phyloP scores from a whole-genome alignment of 2,797 vertebrate genomes.

The Onychomys arenicola region DNA sequence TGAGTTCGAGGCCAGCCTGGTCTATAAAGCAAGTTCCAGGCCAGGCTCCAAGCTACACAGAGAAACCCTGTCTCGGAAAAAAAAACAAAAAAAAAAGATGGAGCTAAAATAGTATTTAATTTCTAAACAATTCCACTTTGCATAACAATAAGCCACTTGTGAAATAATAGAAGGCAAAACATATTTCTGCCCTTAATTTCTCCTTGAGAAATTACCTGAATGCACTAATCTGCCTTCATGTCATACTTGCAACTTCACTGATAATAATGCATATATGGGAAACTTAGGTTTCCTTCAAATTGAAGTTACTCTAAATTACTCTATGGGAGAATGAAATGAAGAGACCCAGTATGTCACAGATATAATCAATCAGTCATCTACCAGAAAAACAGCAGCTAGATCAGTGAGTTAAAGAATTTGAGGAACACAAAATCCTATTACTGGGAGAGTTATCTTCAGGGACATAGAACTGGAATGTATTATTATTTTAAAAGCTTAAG shows the following conservation, averaged over 20 bases:
- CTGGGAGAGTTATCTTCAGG: constrained; percentile 50
- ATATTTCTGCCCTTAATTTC: constrained; percentile 32
- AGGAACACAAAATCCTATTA: constrained; percentile 61
- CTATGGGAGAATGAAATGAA: constrained; percentile 35
- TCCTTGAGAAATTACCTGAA: constrained; percentile 19
- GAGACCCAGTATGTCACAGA: background rate
- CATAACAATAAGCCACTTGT: background rate
- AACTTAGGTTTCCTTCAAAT: constrained; percentile 44
- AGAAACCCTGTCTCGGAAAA: background rate
- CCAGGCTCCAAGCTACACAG: background rate
- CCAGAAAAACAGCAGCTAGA: background rate
- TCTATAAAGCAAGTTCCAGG: background rate
- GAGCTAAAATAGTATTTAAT: constrained; percentile 30
- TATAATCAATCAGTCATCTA: background rate
- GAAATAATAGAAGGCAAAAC: constrained; percentile 36
- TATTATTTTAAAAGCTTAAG: constrained; percentile 70
- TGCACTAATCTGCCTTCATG: background rate
- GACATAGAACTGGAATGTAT: constrained; percentile 39
- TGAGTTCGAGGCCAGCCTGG: background rate
- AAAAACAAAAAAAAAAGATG: background rate
- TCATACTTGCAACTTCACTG: constrained; percentile 3
- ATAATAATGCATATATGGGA: constrained; percentile 14
- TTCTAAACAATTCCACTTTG: constrained; percentile 53
- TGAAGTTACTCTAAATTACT: constrained; percentile 50
- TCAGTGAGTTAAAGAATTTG: background rate